Evolutionary conservation across 2,888 invertebrate genomes (phyloP), one percentile per base, ranked within the genome.

Genomic region (Leistus spinibarbis): DNA sequence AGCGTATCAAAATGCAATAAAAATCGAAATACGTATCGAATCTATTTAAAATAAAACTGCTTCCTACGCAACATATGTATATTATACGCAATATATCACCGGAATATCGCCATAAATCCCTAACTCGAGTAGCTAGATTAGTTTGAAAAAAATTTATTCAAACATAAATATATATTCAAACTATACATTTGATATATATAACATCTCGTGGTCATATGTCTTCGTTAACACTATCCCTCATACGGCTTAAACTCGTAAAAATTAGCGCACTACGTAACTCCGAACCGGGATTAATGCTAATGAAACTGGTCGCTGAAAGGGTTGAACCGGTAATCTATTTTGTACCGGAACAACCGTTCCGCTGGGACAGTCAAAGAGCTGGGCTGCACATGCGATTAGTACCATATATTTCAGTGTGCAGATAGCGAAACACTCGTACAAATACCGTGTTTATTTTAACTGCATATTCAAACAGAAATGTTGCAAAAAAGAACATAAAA

Each of bases 291-390:
- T 72, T 65, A 72, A 72, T 66, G 72, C 72, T 72, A 72, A 72
- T 72, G 72, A 72, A 72, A 72, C 72, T 65, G 65, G 57, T 54
- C 13, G 65, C 40, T 66, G 72, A 72, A 72, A 72, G 66, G 72
- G 71, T 56, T 54, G 63, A 23, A 54, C 57, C 64, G 63, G 40
- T 72, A 72, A 66, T 72, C 66, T 72, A 72, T 72, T 72, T 72
- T 66, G 24, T 27, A 72, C 60, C 60, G 60, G 60, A 60, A 60
- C 60, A 19, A 60, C 17, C 60, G 60, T 60, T 60, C 60, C 60
- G 20, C 60, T 10, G 60, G 60, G 60, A 60, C 60, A 20, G 60
- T 60, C 60, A 60, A 60, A 60, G 60, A 60, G 60, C 22, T 3
- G 16, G 7, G 40, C 40, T 40, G 40, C 40, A 40, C 60, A 16